Percentiles rank a stretch among this genome's conserved stretches.
Evolutionary conservation across 2,113 vertebrate species (phyloP).

Genomic region (Struthio camelus): DNA sequence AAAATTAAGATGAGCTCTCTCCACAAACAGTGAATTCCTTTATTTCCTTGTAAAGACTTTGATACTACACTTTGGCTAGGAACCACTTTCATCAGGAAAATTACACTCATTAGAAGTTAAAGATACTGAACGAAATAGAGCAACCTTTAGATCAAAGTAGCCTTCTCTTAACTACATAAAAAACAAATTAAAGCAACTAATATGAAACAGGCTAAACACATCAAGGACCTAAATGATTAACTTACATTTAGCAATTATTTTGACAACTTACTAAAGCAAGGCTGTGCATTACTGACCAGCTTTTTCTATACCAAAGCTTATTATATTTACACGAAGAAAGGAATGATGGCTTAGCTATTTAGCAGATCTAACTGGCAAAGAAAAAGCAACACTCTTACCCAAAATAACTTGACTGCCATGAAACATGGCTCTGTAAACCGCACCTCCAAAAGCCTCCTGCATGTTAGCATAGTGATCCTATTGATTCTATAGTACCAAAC

Average conservation of each 20-base stretch:
- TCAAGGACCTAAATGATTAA: conserved; percentile 35
- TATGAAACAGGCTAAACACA: conserved; percentile 25
- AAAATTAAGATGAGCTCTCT: conserved; percentile 11
- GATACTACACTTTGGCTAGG: conserved; percentile 3
- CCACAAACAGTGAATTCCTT: conserved; percentile 11
- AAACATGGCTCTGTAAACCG: background rate
- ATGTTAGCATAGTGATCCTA: background rate
- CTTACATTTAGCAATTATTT: conserved; percentile 38
- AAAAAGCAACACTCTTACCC: background rate
- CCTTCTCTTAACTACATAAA: conserved; percentile 3
- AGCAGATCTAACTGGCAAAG: background rate
- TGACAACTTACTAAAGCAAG: conserved; percentile 19
- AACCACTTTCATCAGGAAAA: conserved; percentile 7
- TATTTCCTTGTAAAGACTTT: conserved; percentile 43
- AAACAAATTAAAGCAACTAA: conserved; percentile 45
- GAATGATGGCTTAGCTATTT: background rate
- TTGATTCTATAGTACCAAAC: conserved; percentile 44
- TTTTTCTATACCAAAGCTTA: conserved; percentile 13
- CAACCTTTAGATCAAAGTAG: conserved; percentile 55
- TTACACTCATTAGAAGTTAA: conserved; percentile 19
- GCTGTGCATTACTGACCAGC: background rate
- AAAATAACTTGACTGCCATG: background rate
- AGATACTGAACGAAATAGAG: conserved; percentile 31
- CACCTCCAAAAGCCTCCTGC: background rate
- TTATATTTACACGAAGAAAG: conserved; percentile 3